Conservation (phyloP, 2,113 vertebrate species). For the Melospiza melodia region DNA sequence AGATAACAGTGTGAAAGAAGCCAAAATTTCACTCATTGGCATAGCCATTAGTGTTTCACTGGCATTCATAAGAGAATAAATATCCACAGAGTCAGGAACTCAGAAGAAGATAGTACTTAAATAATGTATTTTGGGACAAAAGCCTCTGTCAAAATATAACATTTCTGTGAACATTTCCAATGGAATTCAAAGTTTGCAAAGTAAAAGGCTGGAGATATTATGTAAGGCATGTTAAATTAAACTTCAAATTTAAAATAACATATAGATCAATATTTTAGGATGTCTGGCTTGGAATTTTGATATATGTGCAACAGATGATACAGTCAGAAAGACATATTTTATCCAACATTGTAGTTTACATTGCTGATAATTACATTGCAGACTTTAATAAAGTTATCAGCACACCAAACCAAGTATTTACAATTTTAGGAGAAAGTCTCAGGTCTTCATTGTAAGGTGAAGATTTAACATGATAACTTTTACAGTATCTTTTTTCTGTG, state of each 20-base stretch:
- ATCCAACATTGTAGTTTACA: neutral
- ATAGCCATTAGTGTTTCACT: neutral
- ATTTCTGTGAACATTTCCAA: neutral
- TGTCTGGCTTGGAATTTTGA: neutral
- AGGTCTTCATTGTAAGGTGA: neutral
- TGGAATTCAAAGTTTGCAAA: neutral
- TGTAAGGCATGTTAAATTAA: neutral
- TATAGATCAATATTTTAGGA: neutral
- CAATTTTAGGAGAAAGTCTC: neutral
- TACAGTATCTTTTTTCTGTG: neutral
- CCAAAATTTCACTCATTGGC: neutral
- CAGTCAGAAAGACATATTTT: neutral
- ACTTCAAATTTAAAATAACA: neutral
- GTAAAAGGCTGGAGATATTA: neutral
- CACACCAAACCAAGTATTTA: neutral
- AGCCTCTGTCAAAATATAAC: neutral
- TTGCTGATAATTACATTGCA: neutral
- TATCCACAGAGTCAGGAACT: neutral
- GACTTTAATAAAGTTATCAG: neutral
- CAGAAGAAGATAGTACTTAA: neutral
- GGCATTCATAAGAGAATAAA: neutral
- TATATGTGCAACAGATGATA: neutral
- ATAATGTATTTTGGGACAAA: neutral
- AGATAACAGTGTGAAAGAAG: neutral
- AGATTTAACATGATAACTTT: neutral